Evolutionary conservation across 2,113 vertebrate genomes (phyloP).

Genomic region (Climacteris rufus): DNA sequence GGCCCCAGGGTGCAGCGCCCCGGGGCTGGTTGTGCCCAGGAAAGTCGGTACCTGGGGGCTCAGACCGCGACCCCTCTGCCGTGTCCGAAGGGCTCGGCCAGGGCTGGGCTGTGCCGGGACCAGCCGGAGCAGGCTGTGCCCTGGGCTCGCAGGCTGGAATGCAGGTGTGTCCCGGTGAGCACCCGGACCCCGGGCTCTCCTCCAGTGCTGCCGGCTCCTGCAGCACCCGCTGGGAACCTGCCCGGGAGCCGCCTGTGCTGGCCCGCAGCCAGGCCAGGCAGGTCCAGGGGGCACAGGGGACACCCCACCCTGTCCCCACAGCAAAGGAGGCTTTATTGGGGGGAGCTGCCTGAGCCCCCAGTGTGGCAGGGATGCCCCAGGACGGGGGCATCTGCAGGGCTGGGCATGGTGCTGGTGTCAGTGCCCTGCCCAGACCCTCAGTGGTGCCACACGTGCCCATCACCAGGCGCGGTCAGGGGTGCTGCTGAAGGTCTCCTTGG

Average conservation of each 20-base stretch:
- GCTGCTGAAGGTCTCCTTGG: neutral
- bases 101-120: neutral
- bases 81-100: fast-evolving
- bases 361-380: neutral
- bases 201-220: neutral
- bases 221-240: neutral
- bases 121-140: neutral
- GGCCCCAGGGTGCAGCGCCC: fast-evolving
- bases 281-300: fast-evolving
- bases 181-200: neutral
- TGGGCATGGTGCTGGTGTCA: neutral
- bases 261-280: neutral
- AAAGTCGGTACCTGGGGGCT: neutral
- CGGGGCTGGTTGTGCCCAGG: too few relatives aligned
- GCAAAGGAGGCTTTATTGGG: neutral
- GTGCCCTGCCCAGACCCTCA: fast-evolving
- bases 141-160: neutral
- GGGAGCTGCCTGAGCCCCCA: neutral
- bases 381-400: neutral
- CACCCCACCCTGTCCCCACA: neutral
- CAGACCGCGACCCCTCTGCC: fast-evolving
- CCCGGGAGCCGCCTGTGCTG: neutral
- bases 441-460: neutral
- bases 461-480: fast-evolving
- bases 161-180: neutral